phyloP scores from a whole-genome alignment of 2,797 vertebrate genomes.

The Scolopax bukidnonensis region DNA sequence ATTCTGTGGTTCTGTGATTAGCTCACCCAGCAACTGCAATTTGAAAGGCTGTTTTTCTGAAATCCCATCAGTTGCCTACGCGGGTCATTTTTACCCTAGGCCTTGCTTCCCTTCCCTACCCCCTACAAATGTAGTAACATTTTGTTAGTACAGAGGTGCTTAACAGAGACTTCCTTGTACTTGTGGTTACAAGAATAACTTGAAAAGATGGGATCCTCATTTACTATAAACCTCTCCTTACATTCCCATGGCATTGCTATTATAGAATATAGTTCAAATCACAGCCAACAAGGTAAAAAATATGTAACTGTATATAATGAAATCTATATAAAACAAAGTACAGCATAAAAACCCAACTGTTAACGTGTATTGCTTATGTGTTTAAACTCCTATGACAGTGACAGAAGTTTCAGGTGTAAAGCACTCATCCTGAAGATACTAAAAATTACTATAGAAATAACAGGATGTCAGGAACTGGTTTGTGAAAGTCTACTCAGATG shows the following conservation, averaged over 20 bases:
- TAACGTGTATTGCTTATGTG: not conserved
- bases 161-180: not conserved
- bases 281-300: not conserved
- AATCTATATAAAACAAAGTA: not conserved
- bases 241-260: not conserved
- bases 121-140: not conserved
- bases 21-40: not conserved
- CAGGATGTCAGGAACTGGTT: not conserved
- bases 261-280: not conserved
- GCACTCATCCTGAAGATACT: not conserved
- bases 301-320: not conserved
- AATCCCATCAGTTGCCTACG: not conserved
- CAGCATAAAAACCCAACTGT: not conserved
- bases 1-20: too few species aligned
- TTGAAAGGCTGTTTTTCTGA: not conserved
- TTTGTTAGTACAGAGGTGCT: not conserved
- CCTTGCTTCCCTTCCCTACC: not conserved
- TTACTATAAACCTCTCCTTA: not conserved
- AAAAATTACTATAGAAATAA: not conserved
- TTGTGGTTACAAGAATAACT: not conserved
- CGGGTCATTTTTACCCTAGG: not conserved
- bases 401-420: not conserved
- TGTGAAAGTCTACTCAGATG: not conserved
- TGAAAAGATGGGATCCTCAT: not conserved
- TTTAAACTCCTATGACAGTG: not conserved